Evolutionary conservation across 2,888 invertebrate genomes (phyloP), one percentile per base, ranked within the genome.

Genomic region (Acrocyrtus sp.): DNA sequence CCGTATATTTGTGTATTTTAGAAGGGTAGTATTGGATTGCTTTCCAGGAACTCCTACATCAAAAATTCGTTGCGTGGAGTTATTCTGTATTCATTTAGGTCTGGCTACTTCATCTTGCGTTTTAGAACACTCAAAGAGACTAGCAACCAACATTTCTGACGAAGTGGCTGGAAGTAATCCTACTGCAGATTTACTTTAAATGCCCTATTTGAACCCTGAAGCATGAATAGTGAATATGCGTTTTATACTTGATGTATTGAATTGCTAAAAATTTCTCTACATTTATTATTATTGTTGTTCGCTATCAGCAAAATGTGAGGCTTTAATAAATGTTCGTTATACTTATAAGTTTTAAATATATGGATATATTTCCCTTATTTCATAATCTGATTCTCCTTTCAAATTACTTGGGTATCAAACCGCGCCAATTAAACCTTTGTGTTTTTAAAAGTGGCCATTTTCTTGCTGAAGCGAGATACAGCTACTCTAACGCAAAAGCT

Each of bases 81-180:
- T 95, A 75, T 92, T 90, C 81, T 94, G 93, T 83, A 89, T 95
- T 27, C 95, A 95, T 85, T 85, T 94, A 70, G 94, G 94, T 0
- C 84, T 94, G 61, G 90, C 92, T 1, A 93, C 94, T 0, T 89
- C 94, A 0, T 90, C 92, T 1, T 92, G 92, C 66, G 93, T 95
- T 0, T 88, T 94, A 77, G 93, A 94, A 82, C 95, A 95, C 83
- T 91, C 92, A 4, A 87, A 94, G 56, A 88, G 94, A 68, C 86
- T 95, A 5, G 92, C 93, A 3, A 93, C 94, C 51, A 92, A 92
- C 0, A 90, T 92, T 73, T 90, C 90, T 86, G 92, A 93, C 82
- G 86, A 92, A 1, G 89, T 89, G 45, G 89, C 89, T 34, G 88
- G 89, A 8, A 88, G 85, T 82, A 89, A 88, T 83, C 88, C 89